These are phyloP conservation scores for Norana najaformis DNA, from an alignment of 2,888 invertebrate genomes.

Conservation along the genomic window DNA sequence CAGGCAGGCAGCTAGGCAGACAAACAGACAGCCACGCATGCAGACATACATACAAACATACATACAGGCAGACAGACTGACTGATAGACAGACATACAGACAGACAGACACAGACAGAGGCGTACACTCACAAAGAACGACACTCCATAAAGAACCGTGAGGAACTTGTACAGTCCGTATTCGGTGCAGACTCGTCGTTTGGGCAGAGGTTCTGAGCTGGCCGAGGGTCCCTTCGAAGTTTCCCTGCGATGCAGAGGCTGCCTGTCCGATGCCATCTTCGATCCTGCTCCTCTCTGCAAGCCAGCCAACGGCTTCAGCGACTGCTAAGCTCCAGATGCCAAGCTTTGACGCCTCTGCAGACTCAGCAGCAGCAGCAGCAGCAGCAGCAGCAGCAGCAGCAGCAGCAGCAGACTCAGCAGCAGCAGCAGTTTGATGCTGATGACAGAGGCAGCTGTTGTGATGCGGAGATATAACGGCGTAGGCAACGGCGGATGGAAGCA, in stretches of 20 bases:
- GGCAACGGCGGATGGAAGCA: not conserved
- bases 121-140: conserved; percentile 34
- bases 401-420: not conserved
- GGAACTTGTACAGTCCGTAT: conserved; percentile 38
- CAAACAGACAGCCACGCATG: too few species aligned
- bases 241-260: conserved; percentile 30
- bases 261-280: conserved; percentile 21
- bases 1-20: too few species aligned
- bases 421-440: not conserved
- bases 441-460: not conserved
- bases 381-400: not conserved
- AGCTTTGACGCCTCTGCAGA: not conserved
- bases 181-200: conserved; percentile 36
- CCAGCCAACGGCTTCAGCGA: not conserved
- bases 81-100: not conserved
- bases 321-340: not conserved
- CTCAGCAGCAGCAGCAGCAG: not conserved
- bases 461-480: not conserved
- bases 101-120: not conserved
- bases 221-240: conserved; percentile 26
- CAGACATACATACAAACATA: not conserved
- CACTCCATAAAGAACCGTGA: conserved; percentile 34
- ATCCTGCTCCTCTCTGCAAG: not conserved
- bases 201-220: conserved; percentile 35
- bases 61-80: too few species aligned